Base-by-base conservation (phyloP, 2,888 invertebrate genomes). In the Caenorhabditis plicata region DNA sequence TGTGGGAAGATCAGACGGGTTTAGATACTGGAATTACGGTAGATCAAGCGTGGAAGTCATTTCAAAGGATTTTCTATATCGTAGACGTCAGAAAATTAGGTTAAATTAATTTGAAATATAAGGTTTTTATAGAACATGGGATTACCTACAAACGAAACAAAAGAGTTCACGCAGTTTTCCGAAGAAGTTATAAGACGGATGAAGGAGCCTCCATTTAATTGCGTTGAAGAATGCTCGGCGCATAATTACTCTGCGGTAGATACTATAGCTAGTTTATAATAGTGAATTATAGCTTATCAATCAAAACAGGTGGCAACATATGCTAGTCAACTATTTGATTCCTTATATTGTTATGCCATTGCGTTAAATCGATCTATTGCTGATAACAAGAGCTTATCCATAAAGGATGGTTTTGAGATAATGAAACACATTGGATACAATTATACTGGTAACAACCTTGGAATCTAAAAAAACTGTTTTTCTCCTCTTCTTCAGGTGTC, bases 141-240 rank as follows among this genome's bases (percentile, higher is more conserved):
- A 50, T 38, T 39, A 42, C 38, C 54, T 9, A 33, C 48, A 8
- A 54, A 52, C 19, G 54, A 55, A 13, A 48, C 55, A 20, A 58
- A 55, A 7, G 47, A 52, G 11, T 61, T 60, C 43, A 38, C 48
- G 20, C 49, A 56, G 22, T 73, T 74, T 41, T 68, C 67, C 13
- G 53, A 62, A 23, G 49, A 68, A 42, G 68, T 74, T 1, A 60
- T 71, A 7, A 26, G 45, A 8, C 45, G 68, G 31, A 72, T 69
- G 62, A 62, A 54, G 17, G 51, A 61, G 8, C 55, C 67, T 9
- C 74, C 74, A 15, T 74, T 72, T 41, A 62, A 64, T 42, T 74
- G 71, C 40, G 56, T 57, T 4, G 51, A 42, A 2, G 61, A 61
- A 22, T 61, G 61, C 40, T 49, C 49, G 3, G 46, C 29, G 8